phyloP scores from a whole-genome alignment of 2,888 invertebrate genomes.

The Eristalinus sepulchralis region DNA sequence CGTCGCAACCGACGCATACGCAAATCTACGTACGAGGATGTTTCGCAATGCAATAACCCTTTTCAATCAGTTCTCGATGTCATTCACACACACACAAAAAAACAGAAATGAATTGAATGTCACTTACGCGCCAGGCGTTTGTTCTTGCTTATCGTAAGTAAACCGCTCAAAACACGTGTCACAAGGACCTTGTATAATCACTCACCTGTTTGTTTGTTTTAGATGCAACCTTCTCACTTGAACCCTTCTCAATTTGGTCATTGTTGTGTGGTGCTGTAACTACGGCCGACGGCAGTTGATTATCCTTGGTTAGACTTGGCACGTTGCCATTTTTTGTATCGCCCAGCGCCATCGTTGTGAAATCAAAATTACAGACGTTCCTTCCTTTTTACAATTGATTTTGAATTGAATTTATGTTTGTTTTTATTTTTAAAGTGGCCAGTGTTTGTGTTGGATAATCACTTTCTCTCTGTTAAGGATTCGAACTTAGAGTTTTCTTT shows the following conservation, averaged over 20 bases:
- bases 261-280: conserved; percentile 61
- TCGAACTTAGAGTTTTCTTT: not conserved
- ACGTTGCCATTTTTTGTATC: conserved; percentile 75
- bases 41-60: too few relatives aligned
- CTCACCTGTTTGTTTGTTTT: conserved; percentile 63
- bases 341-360: conserved; percentile 74
- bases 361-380: not conserved
- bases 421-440: not conserved
- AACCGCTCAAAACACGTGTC: too few relatives aligned
- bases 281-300: conserved; percentile 52
- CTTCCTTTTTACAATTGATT: not conserved
- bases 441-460: not conserved
- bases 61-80: too few relatives aligned
- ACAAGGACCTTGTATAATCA: not conserved
- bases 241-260: conserved; percentile 71
- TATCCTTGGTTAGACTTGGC: conserved; percentile 69
- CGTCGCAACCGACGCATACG: too few relatives aligned
- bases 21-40: too few relatives aligned
- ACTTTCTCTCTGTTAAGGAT: not conserved
- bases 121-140: too few relatives aligned
- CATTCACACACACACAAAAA: too few relatives aligned
- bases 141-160: too few relatives aligned
- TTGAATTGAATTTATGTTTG: not conserved
- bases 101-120: too few relatives aligned
- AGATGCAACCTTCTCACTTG: conserved; percentile 47